These are phyloP conservation scores for Lasioglossum pauxillum DNA, from an alignment of 2,888 invertebrate species.

Conservation along the genomic window DNA sequence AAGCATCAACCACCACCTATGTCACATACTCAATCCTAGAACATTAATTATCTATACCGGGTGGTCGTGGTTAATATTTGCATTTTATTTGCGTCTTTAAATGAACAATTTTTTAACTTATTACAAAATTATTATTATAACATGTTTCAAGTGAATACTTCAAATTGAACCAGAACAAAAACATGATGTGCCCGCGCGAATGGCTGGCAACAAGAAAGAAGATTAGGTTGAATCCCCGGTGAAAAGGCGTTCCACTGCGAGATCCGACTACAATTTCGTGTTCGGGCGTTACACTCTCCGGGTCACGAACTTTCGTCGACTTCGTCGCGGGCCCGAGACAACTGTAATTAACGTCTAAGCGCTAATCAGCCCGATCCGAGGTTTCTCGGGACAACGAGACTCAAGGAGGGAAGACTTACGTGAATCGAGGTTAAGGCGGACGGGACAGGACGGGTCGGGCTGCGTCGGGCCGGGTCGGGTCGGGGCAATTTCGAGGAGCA, in stretches of 20 bases:
- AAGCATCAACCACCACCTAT: no score
- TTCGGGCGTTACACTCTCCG: slow-evolving; percentile 1
- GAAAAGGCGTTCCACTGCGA: background rate
- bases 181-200: background rate
- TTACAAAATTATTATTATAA: background rate
- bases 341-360: slow-evolving; percentile 55
- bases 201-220: background rate
- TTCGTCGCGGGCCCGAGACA: slow-evolving; percentile 48
- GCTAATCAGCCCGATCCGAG: slow-evolving; percentile 49
- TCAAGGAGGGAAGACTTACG: slow-evolving; percentile 33
- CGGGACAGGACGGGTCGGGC: background rate
- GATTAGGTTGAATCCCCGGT: background rate
- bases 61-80: background rate
- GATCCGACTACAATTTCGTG: slow-evolving; percentile 9
- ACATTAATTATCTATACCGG: background rate
- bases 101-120: background rate
- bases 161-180: background rate
- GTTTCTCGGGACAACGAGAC: slow-evolving; percentile 56
- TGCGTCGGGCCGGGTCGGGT: background rate
- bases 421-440: slow-evolving; percentile 42
- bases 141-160: background rate
- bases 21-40: background rate
- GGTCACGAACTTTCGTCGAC: slow-evolving; percentile 44
- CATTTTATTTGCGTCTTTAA: background rate
- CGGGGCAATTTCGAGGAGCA: slow-evolving; percentile 55